These are phyloP conservation scores for Trichopria drosophilae DNA, from an alignment of 2,888 invertebrate genomes.

Conservation along the genomic window DNA sequence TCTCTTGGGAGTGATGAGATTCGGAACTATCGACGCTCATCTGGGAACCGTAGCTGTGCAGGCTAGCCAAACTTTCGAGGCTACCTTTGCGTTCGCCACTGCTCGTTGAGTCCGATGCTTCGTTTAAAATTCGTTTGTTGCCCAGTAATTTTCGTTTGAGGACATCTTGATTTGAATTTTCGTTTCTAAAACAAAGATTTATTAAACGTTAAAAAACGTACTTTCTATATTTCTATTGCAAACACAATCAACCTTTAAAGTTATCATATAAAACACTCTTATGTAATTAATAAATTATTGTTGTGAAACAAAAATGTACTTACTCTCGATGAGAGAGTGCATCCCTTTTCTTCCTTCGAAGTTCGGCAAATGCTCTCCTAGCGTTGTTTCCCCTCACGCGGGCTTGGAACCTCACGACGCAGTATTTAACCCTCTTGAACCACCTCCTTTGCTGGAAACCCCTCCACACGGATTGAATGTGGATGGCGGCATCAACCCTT, in stretches of 20 bases:
- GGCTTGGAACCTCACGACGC: conserved; percentile 72
- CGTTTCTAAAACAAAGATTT: too few species aligned
- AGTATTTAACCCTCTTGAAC: conserved; percentile 67
- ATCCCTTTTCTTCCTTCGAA: conserved; percentile 46
- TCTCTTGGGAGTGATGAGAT: conserved; percentile 50
- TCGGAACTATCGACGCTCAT: conserved; percentile 59
- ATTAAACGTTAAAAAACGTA: too few species aligned
- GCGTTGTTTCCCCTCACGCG: conserved; percentile 70
- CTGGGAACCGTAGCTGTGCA: conserved; percentile 58
- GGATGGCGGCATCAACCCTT: conserved; percentile 63
- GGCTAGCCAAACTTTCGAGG: conserved; percentile 62
- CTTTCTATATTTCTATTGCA: too few species aligned
- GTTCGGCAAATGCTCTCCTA: conserved; percentile 63
- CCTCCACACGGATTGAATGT: conserved; percentile 81
- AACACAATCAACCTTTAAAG: too few species aligned
- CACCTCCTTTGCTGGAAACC: conserved; percentile 69
- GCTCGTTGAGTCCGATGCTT: conserved; percentile 50
- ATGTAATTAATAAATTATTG: background rate
- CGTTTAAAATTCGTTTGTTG: conserved; percentile 55
- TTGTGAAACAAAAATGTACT: conserved; percentile 14
- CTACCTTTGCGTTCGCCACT: conserved; percentile 60
- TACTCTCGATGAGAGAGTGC: conserved; percentile 29
- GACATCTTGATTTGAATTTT: conserved; percentile 31
- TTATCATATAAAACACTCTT: conserved; percentile 36
- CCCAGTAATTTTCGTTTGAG: conserved; percentile 51